Conservation (phyloP, 2,888 invertebrate species). For the Acholoe squamosa region DNA sequence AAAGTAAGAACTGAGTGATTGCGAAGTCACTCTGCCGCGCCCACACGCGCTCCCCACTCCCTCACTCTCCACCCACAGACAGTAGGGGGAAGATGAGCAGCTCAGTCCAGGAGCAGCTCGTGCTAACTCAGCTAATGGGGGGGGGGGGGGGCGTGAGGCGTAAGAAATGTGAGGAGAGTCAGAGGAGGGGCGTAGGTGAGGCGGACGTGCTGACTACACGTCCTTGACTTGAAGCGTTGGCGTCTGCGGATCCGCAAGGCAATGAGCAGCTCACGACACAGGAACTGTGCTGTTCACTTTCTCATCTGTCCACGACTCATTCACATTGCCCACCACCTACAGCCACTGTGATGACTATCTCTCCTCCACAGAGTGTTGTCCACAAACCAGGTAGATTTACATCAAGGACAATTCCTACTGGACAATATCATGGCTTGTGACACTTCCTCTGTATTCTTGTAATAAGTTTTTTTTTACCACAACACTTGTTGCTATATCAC, state of each 20-base stretch:
- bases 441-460: no score
- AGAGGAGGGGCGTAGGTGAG: neutral
- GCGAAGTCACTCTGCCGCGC: neutral
- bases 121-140: neutral
- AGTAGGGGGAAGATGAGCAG: neutral
- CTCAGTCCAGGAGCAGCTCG: neutral
- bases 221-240: neutral
- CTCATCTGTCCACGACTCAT: no score
- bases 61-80: neutral
- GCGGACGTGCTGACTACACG: conserved; percentile 9
- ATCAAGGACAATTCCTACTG: no score
- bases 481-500: no score
- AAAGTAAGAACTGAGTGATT: neutral
- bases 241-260: neutral
- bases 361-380: no score
- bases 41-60: conserved; percentile 13
- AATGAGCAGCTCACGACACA: neutral
- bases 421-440: no score
- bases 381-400: no score
- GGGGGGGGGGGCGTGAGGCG: neutral
- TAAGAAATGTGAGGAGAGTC: neutral
- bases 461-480: no score
- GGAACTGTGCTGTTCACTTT: neutral
- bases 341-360: no score
- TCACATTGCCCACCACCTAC: no score